These are phyloP conservation scores for Pseudomyrmex cubaensis DNA, from an alignment of 1,140 invertebrate genomes.

Conservation along the genomic window DNA sequence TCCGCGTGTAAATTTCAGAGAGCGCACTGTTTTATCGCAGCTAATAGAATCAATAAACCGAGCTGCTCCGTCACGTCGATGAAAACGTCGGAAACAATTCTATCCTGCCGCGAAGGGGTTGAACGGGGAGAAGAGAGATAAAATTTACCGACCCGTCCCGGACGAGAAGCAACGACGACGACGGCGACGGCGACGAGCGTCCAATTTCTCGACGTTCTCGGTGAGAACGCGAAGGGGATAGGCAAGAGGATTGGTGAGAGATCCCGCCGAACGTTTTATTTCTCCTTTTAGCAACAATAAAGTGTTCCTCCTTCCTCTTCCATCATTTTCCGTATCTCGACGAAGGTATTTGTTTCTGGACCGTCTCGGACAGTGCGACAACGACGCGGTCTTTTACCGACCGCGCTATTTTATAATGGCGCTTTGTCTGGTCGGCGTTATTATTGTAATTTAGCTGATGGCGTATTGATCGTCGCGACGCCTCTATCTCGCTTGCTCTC, in stretches of 20 bases:
- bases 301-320: not conserved
- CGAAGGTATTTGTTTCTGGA: slow-evolving; percentile 47
- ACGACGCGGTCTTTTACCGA: slow-evolving; percentile 62
- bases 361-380: slow-evolving; percentile 25
- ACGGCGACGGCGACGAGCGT: not conserved
- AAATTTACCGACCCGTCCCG: slow-evolving; percentile 10
- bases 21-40: slow-evolving; percentile 42
- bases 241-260: not conserved
- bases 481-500: slow-evolving; percentile 44
- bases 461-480: slow-evolving; percentile 73
- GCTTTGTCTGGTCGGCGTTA: slow-evolving; percentile 71
- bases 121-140: not conserved
- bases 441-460: slow-evolving; percentile 80
- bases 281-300: slow-evolving; percentile 51
- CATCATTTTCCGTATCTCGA: not conserved
- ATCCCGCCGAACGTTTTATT: slow-evolving; percentile 45
- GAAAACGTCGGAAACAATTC: slow-evolving; percentile 41
- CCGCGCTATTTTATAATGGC: slow-evolving; percentile 72
- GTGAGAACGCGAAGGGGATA: not conserved
- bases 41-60: slow-evolving; percentile 59
- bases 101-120: slow-evolving; percentile 10
- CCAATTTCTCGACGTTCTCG: slow-evolving; percentile 20
- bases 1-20: slow-evolving; percentile 44
- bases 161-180: not conserved
- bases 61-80: slow-evolving; percentile 28